Evolutionary conservation across 2,797 vertebrate genomes (phyloP), one percentile per base, ranked within the genome.

Genomic region (Galaxias olidus): DNA sequence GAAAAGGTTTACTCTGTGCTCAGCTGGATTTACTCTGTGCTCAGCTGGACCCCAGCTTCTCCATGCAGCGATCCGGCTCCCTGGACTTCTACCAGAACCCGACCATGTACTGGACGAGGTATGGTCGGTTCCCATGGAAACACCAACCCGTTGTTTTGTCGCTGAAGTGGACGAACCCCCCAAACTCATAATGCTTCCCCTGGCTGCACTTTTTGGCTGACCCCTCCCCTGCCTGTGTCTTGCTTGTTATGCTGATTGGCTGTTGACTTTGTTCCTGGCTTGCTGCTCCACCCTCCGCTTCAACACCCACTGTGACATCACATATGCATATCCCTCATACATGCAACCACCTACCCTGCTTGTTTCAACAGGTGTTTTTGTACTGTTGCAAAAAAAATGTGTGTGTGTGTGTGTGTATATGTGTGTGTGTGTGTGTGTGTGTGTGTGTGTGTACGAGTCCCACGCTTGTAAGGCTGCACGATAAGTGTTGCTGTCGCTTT

Each of bases 61-160:
- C 96, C 96, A 98, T 98, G 95, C 97, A 97, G 94, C 94, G 97
- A 93, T 98, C 97, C 93, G 97, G 96, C 91, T 98, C 97, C 90
- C 94, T 99, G 96, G 97, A 99, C 95, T 96, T 96, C 95, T 96
- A 95, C 94, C 95, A 96, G 86, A 95, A 98, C 94, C 96, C 96
- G 92, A 95, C 96, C 93, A 98, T 99, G 96, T 99, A 96, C 94
- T 99, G 97, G 97, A 98, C 96, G 93, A 98, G 97, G 97, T 99
- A 97, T 87, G 96, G 86, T 91, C 64, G 82, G 93, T 98, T 94
- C 95, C 93, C 94, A 96, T 94, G 91, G 94, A 93, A 94, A 95
- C 92, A 48, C 51, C 56, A 65, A 42, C 30, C 20, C 54, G 17
- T 59, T n/a, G n/a, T n/a, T n/a, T n/a, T n/a, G n/a, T 20, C 42